These are phyloP conservation scores for Platycnemis pennipes DNA, from an alignment of 2,888 invertebrate species.

Conservation along the genomic window DNA sequence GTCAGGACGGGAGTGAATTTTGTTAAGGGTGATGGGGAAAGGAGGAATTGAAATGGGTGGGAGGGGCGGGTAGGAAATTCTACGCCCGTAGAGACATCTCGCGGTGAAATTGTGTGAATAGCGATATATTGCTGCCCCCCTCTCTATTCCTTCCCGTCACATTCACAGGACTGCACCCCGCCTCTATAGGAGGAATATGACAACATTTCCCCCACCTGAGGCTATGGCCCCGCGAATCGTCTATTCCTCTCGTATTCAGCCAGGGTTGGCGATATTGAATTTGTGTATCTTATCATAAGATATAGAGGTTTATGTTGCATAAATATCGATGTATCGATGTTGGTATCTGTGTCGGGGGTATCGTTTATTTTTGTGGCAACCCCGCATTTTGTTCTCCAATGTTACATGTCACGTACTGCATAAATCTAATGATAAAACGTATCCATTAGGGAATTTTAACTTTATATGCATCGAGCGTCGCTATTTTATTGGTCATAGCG, in stretches of 20 bases:
- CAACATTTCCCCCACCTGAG: neutral
- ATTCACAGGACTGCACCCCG: neutral
- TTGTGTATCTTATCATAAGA: neutral
- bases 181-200: neutral
- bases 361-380: too few relatives aligned
- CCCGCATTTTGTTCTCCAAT: too few relatives aligned
- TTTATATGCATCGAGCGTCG: too few relatives aligned
- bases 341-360: too few relatives aligned
- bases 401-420: too few relatives aligned
- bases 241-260: neutral
- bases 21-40: neutral
- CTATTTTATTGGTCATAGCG: too few relatives aligned
- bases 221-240: neutral
- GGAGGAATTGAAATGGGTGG: neutral
- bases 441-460: too few relatives aligned
- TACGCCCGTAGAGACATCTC: constrained; percentile 44
- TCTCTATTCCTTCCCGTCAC: neutral
- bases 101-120: constrained; percentile 58
- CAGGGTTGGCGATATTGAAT: neutral
- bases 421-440: too few relatives aligned
- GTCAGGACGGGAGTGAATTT: neutral
- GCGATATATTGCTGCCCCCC: constrained; percentile 6
- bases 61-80: constrained; percentile 35
- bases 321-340: neutral
- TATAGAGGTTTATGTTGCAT: neutral